Conservation (phyloP, 2,113 vertebrate species). For the Haemorhous mexicanus region DNA sequence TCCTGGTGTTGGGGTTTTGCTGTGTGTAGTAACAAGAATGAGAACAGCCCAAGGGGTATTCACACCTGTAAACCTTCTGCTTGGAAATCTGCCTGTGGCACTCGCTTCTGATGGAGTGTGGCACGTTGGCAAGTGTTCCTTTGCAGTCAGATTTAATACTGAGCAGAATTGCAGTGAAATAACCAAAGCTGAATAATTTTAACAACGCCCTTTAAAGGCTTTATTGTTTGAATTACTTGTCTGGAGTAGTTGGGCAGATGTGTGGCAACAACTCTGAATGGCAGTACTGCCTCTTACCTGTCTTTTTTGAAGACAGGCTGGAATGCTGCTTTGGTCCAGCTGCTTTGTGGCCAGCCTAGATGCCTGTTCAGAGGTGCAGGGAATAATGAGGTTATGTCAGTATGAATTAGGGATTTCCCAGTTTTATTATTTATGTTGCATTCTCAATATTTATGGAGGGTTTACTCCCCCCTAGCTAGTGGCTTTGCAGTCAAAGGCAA, state of each 20-base stretch:
- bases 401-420: not conserved
- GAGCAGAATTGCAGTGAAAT: not conserved
- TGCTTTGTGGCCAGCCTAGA: not conserved
- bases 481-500: not conserved
- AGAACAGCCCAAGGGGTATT: not conserved
- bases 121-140: not conserved
- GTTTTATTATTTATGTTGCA: not conserved
- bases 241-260: not conserved
- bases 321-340: not conserved
- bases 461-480: not conserved
- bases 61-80: accelerated
- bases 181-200: not conserved
- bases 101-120: not conserved
- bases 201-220: not conserved
- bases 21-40: not conserved
- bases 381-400: not conserved
- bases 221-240: not conserved
- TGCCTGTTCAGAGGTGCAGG: not conserved
- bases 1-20: not conserved
- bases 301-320: not conserved
- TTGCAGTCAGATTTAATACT: not conserved
- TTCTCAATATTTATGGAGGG: not conserved
- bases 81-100: not conserved
- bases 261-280: not conserved
- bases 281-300: not conserved